Evolutionary conservation across 2,797 vertebrate species (phyloP).

Genomic region (Sternotherus odoratus): DNA sequence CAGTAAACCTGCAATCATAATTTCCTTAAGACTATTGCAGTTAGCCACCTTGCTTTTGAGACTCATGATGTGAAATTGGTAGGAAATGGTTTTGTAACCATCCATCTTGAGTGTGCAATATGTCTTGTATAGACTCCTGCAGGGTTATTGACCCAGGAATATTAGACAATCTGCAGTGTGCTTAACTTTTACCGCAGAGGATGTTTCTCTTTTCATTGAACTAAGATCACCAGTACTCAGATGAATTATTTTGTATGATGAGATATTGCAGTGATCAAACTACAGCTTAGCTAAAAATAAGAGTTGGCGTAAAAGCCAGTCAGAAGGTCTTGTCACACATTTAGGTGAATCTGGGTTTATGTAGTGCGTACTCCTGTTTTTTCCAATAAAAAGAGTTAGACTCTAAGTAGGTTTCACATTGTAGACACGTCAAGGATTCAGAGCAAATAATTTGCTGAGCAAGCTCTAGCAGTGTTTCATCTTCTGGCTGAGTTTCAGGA

Average conservation of each 20-base stretch:
- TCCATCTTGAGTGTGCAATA: background rate
- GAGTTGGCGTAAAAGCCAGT: background rate
- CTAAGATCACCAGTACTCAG: background rate
- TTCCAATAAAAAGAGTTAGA: background rate
- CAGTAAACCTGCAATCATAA: background rate
- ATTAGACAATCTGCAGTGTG: accelerated
- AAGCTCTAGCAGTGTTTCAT: slow-evolving; percentile 6
- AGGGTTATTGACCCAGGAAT: background rate
- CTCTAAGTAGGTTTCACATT: background rate
- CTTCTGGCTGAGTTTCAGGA: slow-evolving; percentile 49
- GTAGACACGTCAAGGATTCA: background rate
- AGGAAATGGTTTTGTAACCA: background rate
- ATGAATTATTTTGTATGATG: background rate
- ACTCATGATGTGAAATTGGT: background rate
- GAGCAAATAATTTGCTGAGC: slow-evolving; percentile 25
- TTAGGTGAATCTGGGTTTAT: background rate
- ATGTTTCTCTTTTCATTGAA: background rate
- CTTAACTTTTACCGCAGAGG: background rate
- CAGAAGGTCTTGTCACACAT: background rate
- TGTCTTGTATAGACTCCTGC: background rate
- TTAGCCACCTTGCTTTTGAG: background rate
- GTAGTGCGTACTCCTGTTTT: background rate
- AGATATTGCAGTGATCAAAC: background rate
- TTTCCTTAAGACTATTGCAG: background rate
- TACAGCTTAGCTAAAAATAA: background rate